Evolutionary conservation across 2,797 vertebrate genomes (phyloP).

Genomic region (Antennarius maculatus): DNA sequence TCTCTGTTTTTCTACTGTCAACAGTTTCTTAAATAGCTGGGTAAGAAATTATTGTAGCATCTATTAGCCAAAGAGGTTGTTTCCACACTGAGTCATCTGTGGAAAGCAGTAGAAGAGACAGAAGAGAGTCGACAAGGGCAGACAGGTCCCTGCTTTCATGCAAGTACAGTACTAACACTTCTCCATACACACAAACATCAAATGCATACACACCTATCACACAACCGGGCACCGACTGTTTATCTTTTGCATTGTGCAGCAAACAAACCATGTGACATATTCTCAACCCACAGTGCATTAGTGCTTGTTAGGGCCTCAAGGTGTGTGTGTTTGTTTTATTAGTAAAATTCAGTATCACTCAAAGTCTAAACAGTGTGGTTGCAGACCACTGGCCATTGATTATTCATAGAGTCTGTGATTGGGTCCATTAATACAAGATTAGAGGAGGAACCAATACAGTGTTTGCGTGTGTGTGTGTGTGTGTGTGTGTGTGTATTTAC

Average conservation of each 20-base stretch:
- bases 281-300: constrained; percentile 77
- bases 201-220: constrained; percentile 28
- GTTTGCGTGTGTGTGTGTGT: constrained; percentile 34
- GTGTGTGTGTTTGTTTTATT: constrained; percentile 76
- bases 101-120: constrained; percentile 54
- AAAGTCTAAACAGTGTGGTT: constrained; percentile 79
- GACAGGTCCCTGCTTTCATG: constrained; percentile 44
- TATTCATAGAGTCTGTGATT: constrained; percentile 86
- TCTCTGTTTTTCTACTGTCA: constrained; percentile 56
- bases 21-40: constrained; percentile 66
- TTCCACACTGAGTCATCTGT: constrained; percentile 76
- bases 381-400: constrained; percentile 84
- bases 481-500: constrained; percentile 10
- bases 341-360: constrained; percentile 83
- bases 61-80: constrained; percentile 83
- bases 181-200: constrained; percentile 27
- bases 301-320: constrained; percentile 80
- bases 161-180: neutral
- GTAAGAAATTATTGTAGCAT: constrained; percentile 84
- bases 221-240: constrained; percentile 65
- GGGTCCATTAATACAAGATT: constrained; percentile 84
- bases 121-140: constrained; percentile 62
- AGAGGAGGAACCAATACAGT: constrained; percentile 77
- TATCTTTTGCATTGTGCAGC: constrained; percentile 83
- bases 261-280: constrained; percentile 83